Percentiles rank a stretch among this genome's conserved stretches.
Evolutionary conservation across 2,113 vertebrate genomes (phyloP).

Genomic region (Oostethus manadensis): DNA sequence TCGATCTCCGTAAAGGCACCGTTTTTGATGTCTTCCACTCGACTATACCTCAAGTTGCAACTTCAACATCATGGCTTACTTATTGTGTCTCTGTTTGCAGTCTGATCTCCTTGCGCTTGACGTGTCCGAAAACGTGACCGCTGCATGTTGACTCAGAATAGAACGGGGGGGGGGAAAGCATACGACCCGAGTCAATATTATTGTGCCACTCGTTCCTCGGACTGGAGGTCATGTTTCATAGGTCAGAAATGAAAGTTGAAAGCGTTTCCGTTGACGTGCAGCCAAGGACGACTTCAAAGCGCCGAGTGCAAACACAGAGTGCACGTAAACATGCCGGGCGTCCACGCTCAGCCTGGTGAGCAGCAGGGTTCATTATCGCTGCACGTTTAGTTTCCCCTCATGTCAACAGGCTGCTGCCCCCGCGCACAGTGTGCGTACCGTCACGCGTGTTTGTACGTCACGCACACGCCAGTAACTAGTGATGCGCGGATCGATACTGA

Average conservation of each 20-base stretch:
- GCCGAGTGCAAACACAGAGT: background rate
- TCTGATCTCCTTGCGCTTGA: background rate
- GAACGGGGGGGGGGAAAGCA: slow-evolving; percentile 3
- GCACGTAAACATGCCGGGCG: background rate
- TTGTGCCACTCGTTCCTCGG: slow-evolving; percentile 26
- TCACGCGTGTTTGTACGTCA: too few species aligned
- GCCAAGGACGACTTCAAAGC: slow-evolving; percentile 28
- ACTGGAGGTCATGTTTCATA: slow-evolving; percentile 19
- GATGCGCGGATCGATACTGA: too few species aligned
- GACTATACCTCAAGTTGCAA: too few species aligned
- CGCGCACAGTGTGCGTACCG: too few species aligned
- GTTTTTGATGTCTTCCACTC: too few species aligned
- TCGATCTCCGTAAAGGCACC: too few species aligned
- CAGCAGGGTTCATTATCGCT: too few species aligned
- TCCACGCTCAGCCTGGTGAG: too few species aligned
- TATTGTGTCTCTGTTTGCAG: slow-evolving; percentile 22
- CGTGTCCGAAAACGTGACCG: slow-evolving; percentile 27
- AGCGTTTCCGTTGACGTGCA: slow-evolving; percentile 11
- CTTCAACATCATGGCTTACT: slow-evolving; percentile 15
- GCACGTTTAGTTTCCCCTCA: too few species aligned
- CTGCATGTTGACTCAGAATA: slow-evolving; percentile 26
- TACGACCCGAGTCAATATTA: slow-evolving; percentile 56
- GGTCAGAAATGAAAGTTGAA: slow-evolving; percentile 33
- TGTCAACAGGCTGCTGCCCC: too few species aligned
- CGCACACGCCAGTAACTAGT: too few species aligned